A percentile compares a stretch with the other conserved stretches of the same genome.
phyloP scores from a whole-genome alignment of 2,113 vertebrate genomes.

The Chauna torquata region DNA sequence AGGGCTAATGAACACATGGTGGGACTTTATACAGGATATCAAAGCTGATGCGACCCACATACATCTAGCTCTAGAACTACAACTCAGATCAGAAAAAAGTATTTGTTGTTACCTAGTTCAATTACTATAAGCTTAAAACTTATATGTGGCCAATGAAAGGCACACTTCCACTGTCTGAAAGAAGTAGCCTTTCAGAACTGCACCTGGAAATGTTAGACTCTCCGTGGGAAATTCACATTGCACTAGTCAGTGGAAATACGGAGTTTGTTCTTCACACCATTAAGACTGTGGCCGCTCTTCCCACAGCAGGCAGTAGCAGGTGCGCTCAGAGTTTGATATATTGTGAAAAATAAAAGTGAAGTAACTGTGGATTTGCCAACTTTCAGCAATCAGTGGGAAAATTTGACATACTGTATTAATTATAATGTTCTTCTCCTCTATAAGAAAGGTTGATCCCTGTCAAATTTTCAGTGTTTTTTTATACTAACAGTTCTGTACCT shows the following conservation, averaged over 20 bases:
- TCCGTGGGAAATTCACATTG: not conserved
- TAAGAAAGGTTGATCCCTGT: not conserved
- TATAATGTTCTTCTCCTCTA: not conserved
- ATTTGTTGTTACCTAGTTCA: not conserved
- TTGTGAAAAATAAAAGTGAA: not conserved
- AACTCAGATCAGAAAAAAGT: not conserved
- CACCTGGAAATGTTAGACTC: not conserved
- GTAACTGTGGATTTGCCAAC: not conserved
- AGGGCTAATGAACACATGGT: slow-evolving; percentile 24
- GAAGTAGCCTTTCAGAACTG: not conserved
- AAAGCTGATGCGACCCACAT: not conserved
- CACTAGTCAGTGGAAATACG: not conserved
- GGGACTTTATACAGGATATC: not conserved
- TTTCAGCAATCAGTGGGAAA: not conserved
- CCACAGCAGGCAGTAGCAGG: not conserved
- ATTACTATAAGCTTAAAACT: not conserved
- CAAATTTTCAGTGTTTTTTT: not conserved
- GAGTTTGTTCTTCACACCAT: not conserved
- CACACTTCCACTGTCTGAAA: not conserved
- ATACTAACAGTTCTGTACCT: not conserved
- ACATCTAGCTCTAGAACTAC: not conserved
- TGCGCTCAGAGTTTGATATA: not conserved
- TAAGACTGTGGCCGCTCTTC: not conserved
- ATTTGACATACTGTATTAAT: not conserved
- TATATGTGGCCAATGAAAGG: not conserved